Conservation (phyloP, 1,140 invertebrate species). For the Leptinotarsa lineolata region DNA sequence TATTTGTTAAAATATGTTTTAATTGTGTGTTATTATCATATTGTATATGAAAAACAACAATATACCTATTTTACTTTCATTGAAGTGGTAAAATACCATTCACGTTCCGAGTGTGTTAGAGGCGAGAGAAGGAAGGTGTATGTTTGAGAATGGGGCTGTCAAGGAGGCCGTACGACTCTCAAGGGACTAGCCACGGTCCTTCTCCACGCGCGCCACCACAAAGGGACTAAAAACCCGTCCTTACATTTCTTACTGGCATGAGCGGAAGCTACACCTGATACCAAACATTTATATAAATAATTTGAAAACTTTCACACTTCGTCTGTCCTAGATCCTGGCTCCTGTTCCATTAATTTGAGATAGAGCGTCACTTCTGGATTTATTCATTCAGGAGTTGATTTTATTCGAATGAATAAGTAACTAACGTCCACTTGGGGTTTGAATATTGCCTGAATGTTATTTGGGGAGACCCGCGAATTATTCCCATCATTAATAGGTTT, state of each 20-base stretch:
- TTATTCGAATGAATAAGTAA: too few relatives aligned
- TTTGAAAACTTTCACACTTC: slow-evolving; percentile 31
- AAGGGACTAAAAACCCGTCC: slow-evolving; percentile 31
- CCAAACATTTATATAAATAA: slow-evolving; percentile 48
- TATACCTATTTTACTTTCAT: background rate
- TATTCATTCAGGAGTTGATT: too few relatives aligned
- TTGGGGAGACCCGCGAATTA: too few relatives aligned
- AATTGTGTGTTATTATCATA: background rate
- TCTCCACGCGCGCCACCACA: slow-evolving; percentile 36
- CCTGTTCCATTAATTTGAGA: too few relatives aligned
- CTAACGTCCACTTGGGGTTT: too few relatives aligned
- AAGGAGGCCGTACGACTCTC: slow-evolving; percentile 47
- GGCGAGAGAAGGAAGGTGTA: slow-evolving; percentile 46
- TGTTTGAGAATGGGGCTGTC: slow-evolving; percentile 52
- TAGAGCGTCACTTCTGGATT: too few relatives aligned
- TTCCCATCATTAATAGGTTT: too few relatives aligned
- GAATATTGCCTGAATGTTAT: too few relatives aligned
- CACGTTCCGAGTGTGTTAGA: slow-evolving; percentile 21
- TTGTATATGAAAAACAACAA: background rate
- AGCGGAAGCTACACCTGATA: slow-evolving; percentile 33
- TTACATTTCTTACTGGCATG: slow-evolving; percentile 15
- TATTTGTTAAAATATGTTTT: background rate
- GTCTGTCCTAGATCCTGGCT: background rate
- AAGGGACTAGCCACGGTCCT: slow-evolving; percentile 39
- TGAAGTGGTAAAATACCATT: background rate